Evolutionary conservation across 2,113 vertebrate genomes (phyloP), one percentile per base, ranked within the genome.

Genomic region (Ammodytes dubius): DNA sequence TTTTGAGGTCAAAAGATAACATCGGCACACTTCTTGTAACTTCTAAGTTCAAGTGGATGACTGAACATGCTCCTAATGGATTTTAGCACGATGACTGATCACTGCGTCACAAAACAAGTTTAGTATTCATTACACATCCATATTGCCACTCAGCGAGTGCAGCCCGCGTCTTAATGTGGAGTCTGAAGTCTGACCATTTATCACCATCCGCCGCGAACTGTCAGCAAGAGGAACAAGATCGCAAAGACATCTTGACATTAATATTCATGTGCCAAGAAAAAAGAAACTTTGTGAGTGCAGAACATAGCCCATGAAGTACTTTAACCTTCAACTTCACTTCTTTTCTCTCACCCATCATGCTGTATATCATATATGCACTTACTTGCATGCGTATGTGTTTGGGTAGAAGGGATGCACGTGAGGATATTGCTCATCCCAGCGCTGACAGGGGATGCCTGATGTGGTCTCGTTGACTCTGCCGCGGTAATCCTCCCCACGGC

Each of bases 321-420:
- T 59, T 65, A 14, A 81, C 7, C 5, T 64, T 15, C 42, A 65
- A 39, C 4, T 52, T n/a, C n/a, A 11, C 46, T 42, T 53, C 1
- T 45, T 9, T 5, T 43, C 47, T 9, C 14, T 35, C 47, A 52
- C 10, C 17, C 19, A 5, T 57, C 8, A 7, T 4, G 4, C 17
- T 49, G 6, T 17, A 1, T 47, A 8, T 42, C 4, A 35, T 5
- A 59, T 9, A 0, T 56, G 3, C 35, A 75, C 95, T 92, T 69
- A 99, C 98, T 99, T 99, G 98, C 98, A 99, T 0, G 95, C 94
- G 6, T 99, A 99, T 84, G 96, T 98, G 78, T 97, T 95, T 0
- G 98, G 98, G 57, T 70, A 74, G 9, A 99, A 99, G 27, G 95
- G 95, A 85, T 99, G 98, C 75, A 70, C 93, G 58, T 99, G 98